Evolutionary conservation across 2,113 vertebrate genomes (phyloP).

Genomic region (Tricholaema leucomelas): DNA sequence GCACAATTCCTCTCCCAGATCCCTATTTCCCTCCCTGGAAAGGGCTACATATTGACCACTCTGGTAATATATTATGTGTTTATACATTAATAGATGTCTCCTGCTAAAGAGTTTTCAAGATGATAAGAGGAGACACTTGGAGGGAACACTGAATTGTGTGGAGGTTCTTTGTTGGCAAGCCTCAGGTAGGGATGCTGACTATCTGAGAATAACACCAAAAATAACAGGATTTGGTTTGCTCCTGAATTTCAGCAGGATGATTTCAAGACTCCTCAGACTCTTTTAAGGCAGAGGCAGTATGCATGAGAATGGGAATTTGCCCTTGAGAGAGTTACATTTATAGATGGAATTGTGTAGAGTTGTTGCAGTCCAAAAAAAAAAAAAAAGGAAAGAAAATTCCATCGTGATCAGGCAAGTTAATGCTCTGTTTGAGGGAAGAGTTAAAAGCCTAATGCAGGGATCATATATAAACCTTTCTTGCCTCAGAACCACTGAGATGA

Average conservation of each 20-base stretch:
- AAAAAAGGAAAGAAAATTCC: background rate
- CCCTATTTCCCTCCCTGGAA: background rate
- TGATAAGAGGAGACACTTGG: background rate
- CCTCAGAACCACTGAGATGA: background rate
- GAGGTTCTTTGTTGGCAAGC: background rate
- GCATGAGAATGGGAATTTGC: background rate
- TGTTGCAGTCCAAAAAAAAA: background rate
- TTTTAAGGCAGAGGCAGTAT: background rate
- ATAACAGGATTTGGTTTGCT: accelerated
- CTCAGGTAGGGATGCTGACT: background rate
- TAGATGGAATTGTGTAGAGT: background rate
- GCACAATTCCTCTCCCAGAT: background rate
- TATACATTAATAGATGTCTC: background rate
- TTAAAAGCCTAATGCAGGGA: background rate
- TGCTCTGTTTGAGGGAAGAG: background rate
- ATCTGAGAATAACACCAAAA: background rate
- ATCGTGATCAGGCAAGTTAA: background rate
- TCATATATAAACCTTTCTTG: background rate
- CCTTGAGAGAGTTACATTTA: background rate
- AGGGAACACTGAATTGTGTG: background rate
- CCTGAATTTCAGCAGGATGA: background rate
- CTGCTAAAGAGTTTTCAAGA: background rate
- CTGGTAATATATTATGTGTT: background rate
- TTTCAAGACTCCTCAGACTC: background rate
- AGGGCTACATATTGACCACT: background rate